A percentile compares a stretch with the other conserved stretches of the same genome.
These are phyloP conservation scores for Bimastos eiseni DNA, from an alignment of 2,888 invertebrate genomes.

Conservation along the genomic window DNA sequence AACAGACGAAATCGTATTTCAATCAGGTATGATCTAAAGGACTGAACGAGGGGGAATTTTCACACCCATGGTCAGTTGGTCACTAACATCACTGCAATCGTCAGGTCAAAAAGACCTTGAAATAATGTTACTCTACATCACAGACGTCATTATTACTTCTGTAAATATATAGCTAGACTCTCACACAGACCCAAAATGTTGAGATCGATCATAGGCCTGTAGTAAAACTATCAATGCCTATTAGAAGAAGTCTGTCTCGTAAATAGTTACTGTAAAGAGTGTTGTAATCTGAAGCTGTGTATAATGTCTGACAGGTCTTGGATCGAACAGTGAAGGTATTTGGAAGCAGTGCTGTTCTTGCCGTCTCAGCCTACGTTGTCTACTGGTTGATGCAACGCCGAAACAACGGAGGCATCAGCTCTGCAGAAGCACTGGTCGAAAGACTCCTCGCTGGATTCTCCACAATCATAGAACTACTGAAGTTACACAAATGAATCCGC, in stretches of 20 bases:
- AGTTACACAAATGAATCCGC: background rate
- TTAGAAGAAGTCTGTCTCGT: constrained; percentile 74
- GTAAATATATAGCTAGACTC: too few relatives aligned
- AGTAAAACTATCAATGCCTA: background rate
- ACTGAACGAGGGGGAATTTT: too few relatives aligned
- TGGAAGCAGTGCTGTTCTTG: background rate
- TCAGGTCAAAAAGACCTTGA: background rate
- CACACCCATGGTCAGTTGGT: too few relatives aligned
- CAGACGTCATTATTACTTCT: too few relatives aligned
- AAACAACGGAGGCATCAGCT: background rate
- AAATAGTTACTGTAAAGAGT: too few relatives aligned
- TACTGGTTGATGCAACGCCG: background rate
- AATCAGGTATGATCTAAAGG: too few relatives aligned
- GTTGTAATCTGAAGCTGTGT: background rate
- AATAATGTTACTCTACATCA: too few relatives aligned
- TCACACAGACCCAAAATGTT: background rate
- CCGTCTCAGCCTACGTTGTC: background rate
- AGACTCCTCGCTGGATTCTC: background rate
- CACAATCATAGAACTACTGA: background rate
- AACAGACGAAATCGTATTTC: too few relatives aligned
- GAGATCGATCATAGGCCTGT: background rate
- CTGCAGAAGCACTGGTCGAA: background rate
- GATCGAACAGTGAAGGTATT: background rate
- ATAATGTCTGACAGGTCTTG: background rate
- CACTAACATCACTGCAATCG: background rate